phyloP scores from a whole-genome alignment of 2,113 vertebrate species.

The Neolamprologus falcicula region DNA sequence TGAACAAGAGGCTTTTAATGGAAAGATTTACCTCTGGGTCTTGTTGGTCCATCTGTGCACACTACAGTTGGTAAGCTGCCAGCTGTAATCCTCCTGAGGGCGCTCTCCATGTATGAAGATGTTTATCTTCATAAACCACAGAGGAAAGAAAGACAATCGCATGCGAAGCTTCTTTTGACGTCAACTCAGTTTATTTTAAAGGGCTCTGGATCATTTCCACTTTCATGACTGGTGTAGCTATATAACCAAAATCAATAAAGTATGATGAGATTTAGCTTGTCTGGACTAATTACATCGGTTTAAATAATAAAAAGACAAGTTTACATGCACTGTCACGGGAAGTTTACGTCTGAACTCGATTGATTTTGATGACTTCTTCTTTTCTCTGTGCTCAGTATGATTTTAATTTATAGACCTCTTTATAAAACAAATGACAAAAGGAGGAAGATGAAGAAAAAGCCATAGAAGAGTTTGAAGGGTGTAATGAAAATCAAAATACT shows the following conservation, averaged over 20 bases:
- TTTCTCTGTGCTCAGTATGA: neutral
- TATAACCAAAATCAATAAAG: neutral
- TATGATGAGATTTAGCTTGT: neutral
- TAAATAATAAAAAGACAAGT: neutral
- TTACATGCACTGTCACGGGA: neutral
- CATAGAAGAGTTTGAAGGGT: neutral
- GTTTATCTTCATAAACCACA: neutral
- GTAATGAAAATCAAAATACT: neutral
- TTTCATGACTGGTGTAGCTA: neutral
- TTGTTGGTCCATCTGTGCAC: slow-evolving; percentile 24
- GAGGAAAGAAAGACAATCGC: neutral
- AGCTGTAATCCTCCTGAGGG: slow-evolving; percentile 9
- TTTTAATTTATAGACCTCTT: neutral
- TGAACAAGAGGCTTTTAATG: neutral
- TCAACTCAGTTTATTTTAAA: neutral
- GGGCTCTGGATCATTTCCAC: neutral
- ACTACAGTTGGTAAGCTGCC: neutral
- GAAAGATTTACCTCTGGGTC: slow-evolving; percentile 21
- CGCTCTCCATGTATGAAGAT: neutral
- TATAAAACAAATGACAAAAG: neutral
- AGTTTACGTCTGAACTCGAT: neutral
- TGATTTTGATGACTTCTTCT: neutral
- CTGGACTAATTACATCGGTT: neutral
- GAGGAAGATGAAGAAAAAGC: neutral
- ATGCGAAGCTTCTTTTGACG: neutral